phyloP scores from a whole-genome alignment of 2,797 vertebrate species.

The Propithecus deckenii region DNA sequence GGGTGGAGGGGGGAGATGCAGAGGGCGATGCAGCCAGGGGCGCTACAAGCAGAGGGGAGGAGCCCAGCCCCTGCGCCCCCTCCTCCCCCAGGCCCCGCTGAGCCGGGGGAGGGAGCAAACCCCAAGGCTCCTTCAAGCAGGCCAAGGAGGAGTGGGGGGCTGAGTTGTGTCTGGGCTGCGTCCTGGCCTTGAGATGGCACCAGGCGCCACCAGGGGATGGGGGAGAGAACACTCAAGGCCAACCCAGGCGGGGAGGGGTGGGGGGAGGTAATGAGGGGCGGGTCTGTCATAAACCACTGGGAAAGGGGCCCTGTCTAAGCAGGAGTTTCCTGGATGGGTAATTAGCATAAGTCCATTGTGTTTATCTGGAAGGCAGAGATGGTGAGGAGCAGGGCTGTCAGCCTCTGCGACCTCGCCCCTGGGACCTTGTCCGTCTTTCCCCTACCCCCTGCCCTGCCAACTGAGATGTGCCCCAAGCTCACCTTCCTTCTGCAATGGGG shows the following conservation, averaged over 20 bases:
- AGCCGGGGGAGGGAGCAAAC: accelerated
- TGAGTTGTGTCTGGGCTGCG: slow-evolving; percentile 49
- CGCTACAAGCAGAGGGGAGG: background rate
- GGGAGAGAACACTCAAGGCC: background rate
- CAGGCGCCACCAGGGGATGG: accelerated
- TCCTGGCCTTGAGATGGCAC: slow-evolving; percentile 58
- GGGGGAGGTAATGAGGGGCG: slow-evolving; percentile 59
- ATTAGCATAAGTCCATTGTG: slow-evolving; percentile 73
- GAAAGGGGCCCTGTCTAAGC: slow-evolving; percentile 68
- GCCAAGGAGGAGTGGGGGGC: background rate
- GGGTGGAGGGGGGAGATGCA: background rate
- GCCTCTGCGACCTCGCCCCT: slow-evolving; percentile 61
- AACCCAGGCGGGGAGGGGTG: background rate
- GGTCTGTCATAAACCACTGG: slow-evolving; percentile 73
- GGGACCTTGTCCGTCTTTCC: slow-evolving; percentile 60
- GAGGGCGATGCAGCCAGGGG: background rate
- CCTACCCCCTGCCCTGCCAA: background rate
- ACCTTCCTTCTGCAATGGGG: background rate
- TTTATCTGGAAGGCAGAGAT: slow-evolving; percentile 69
- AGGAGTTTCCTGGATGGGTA: slow-evolving; percentile 24
- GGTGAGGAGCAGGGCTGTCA: slow-evolving; percentile 60
- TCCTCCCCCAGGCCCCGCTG: background rate
- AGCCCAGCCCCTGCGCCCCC: background rate
- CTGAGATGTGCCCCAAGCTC: background rate
- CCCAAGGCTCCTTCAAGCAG: background rate